phyloP scores from a whole-genome alignment of 2,113 vertebrate species.

The Choloepus hoffmanni region DNA sequence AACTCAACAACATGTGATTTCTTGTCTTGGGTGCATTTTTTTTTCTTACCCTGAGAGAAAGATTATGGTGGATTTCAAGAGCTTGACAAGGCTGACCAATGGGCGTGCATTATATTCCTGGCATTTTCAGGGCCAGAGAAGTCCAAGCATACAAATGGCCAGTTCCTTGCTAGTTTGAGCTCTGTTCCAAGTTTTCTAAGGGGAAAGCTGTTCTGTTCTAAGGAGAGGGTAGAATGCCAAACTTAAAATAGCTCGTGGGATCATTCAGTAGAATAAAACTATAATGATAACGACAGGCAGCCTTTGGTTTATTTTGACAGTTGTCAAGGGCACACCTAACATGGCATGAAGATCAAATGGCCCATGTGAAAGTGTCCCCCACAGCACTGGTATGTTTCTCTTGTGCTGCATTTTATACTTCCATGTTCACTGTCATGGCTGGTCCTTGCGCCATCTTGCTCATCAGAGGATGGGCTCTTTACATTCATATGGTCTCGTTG shows the following conservation, averaged over 20 bases:
- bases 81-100: no score
- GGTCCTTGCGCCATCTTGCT: not conserved
- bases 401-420: not conserved
- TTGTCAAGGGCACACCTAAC: rapidly evolving
- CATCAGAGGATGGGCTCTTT: not conserved
- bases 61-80: not conserved
- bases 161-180: rapidly evolving
- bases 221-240: not conserved
- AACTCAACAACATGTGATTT: no score
- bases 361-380: not conserved
- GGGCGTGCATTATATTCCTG: no score
- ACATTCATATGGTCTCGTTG: no score
- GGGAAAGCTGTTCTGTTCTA: not conserved
- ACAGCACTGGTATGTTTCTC: not conserved
- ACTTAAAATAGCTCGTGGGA: not conserved
- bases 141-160: not conserved
- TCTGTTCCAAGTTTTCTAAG: not conserved
- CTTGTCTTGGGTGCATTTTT: not conserved
- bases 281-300: no score
- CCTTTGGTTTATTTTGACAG: rapidly evolving
- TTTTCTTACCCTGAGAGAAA: not conserved
- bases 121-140: no score
- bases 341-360: not conserved
- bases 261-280: not conserved
- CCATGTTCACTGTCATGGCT: not conserved